phyloP scores from a whole-genome alignment of 2,113 vertebrate species.

The Bettongia penicillata region DNA sequence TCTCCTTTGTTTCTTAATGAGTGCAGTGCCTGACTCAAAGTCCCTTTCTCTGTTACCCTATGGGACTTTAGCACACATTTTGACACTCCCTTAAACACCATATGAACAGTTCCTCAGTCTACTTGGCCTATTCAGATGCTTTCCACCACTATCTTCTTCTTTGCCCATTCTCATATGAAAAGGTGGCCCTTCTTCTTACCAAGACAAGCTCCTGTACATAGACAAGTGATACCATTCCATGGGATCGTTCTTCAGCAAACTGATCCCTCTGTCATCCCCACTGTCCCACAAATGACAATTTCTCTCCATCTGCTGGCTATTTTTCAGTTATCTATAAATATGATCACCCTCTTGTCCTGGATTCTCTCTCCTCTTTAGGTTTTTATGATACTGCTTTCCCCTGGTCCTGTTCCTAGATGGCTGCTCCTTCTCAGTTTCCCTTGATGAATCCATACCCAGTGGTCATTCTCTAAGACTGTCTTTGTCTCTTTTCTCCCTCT shows the following conservation, averaged over 20 bases:
- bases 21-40: neutral
- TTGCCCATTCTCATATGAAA: neutral
- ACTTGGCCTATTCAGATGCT: neutral
- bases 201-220: neutral
- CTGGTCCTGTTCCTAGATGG: neutral
- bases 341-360: neutral
- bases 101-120: neutral
- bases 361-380: neutral
- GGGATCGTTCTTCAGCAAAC: neutral
- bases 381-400: neutral
- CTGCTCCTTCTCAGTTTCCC: neutral
- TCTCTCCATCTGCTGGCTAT: neutral
- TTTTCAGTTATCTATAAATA: neutral
- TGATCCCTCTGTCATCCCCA: neutral
- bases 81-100: neutral
- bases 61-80: neutral
- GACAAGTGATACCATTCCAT: neutral
- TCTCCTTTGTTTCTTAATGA: neutral
- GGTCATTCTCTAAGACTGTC: neutral
- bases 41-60: neutral
- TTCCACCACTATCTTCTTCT: neutral
- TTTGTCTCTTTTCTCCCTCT: neutral
- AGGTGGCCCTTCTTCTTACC: neutral
- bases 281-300: neutral
- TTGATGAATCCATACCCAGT: neutral